Percentiles rank a stretch among this genome's conserved stretches.
phyloP scores from a whole-genome alignment of 2,797 vertebrate genomes.

The Mormyrus hasselquistii region DNA sequence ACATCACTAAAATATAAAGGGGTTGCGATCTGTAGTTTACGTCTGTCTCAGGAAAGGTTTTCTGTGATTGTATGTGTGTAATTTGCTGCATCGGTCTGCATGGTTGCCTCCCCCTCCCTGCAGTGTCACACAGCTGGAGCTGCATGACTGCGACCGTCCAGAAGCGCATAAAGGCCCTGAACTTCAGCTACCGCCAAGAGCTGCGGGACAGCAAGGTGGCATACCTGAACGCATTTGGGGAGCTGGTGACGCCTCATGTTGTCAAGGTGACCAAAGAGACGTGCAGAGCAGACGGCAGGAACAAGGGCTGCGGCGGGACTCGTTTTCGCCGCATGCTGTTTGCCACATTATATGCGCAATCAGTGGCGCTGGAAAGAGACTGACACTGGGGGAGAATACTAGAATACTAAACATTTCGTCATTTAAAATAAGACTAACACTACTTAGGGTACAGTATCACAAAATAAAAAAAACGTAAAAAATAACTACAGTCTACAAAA shows the following conservation, averaged over 20 bases:
- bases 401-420: too few relatives aligned
- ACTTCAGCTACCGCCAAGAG: conserved; percentile 63
- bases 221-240: conserved; percentile 63
- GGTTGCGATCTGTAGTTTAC: neutral
- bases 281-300: neutral
- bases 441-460: too few relatives aligned
- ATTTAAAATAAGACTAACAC: too few relatives aligned
- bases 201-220: conserved; percentile 61
- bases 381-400: too few relatives aligned
- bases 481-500: too few relatives aligned
- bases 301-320: neutral
- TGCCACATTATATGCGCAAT: too few relatives aligned
- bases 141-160: conserved; percentile 66
- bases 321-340: neutral
- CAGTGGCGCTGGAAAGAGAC: too few relatives aligned
- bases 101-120: neutral
- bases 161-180: conserved; percentile 61
- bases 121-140: conserved; percentile 68
- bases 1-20: neutral
- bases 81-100: neutral
- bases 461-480: too few relatives aligned
- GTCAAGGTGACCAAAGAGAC: conserved; percentile 63
- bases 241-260: conserved; percentile 63
- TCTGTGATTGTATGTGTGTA: neutral
- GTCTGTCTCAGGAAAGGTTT: neutral